Conservation (phyloP, 1,140 invertebrate genomes). For the Pomacea maculata region DNA sequence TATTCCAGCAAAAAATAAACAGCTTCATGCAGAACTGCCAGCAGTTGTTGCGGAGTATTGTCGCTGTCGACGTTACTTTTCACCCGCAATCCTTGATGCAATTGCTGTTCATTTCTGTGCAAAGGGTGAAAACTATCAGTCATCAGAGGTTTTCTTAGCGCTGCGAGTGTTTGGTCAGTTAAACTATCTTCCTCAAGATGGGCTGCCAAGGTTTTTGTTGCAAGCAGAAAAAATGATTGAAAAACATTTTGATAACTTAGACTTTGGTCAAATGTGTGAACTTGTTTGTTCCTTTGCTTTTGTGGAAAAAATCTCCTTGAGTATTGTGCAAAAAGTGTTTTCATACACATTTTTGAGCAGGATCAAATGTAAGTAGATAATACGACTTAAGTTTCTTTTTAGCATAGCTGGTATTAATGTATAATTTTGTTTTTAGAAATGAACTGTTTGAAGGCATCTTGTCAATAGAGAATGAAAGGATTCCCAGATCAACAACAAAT, state of each 20-base stretch:
- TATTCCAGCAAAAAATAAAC: slow-evolving; percentile 66
- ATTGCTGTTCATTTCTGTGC: slow-evolving; percentile 71
- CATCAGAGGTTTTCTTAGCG: slow-evolving; percentile 70
- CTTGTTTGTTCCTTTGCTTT: slow-evolving; percentile 75
- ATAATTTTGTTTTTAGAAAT: no score
- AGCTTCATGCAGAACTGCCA: slow-evolving; percentile 70
- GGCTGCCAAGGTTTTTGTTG: not conserved
- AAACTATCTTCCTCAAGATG: slow-evolving; percentile 68
- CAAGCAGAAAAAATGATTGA: slow-evolving; percentile 68
- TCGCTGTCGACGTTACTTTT: slow-evolving; percentile 70
- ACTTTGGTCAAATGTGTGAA: slow-evolving; percentile 71
- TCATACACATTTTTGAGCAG: slow-evolving; percentile 73
- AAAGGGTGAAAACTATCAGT: slow-evolving; percentile 67
- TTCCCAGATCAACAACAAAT: no score
- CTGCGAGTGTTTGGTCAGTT: slow-evolving; percentile 74
- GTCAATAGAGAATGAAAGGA: no score
- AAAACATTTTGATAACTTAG: slow-evolving; percentile 72
- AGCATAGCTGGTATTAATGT: no score
- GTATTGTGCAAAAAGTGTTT: slow-evolving; percentile 73
- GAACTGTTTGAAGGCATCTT: no score
- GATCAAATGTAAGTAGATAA: slow-evolving; percentile 62
- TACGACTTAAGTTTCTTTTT: no score
- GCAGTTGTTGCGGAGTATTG: slow-evolving; percentile 74
- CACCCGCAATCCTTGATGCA: slow-evolving; percentile 70
- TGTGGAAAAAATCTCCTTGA: slow-evolving; percentile 73